Base-by-base conservation (phyloP, 2,888 invertebrate genomes). In the Macrosiphum euphorbiae region DNA sequence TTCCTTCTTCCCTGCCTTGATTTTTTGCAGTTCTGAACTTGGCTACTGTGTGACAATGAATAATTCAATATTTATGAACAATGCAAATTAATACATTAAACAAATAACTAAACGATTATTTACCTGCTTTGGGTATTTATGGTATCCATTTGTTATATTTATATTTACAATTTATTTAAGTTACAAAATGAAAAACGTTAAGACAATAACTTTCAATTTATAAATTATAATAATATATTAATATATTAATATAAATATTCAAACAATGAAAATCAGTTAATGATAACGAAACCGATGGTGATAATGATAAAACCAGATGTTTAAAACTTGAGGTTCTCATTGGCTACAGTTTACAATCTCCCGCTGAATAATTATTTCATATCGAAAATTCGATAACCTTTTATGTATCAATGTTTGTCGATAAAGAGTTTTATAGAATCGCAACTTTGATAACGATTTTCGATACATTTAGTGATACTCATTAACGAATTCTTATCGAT, bases 361-460 rank as follows among this genome's bases (percentile, higher is more conserved):
- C 86, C n/a, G 50, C 10, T 86, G 47, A 28, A 86, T 50, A 50
- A 86, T 86, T 50, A 50, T 11, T 24, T 86, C 86, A n/a, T 86
- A 86, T 86, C 86, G 58, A 52, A 52, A 52, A 52, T 52, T 52
- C 52, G 52, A 52, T 52, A 52, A 52, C 52, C 52, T 52, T 52
- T 52, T 52, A 52, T 52, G 52, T 52, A 52, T 52, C 8, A 85
- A 26, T 10, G 2, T 85, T 85, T 84, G 41, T 84, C 85, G 44
- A 85, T 85, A 85, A 85, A 24, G 26, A 44, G 44, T 85, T 85
- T 85, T 85, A 44, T 44, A 26, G 85, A 47, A 85, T 85, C 44
- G 44, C 85, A 85, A 85, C 85, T 85, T 85, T 85, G 85, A 44
- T 85, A 85, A 44, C 44, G 26, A 28, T 85, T 85, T 85, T 85